These are phyloP conservation scores for Calypte anna DNA, from an alignment of 2,113 vertebrate species.

Conservation along the genomic window DNA sequence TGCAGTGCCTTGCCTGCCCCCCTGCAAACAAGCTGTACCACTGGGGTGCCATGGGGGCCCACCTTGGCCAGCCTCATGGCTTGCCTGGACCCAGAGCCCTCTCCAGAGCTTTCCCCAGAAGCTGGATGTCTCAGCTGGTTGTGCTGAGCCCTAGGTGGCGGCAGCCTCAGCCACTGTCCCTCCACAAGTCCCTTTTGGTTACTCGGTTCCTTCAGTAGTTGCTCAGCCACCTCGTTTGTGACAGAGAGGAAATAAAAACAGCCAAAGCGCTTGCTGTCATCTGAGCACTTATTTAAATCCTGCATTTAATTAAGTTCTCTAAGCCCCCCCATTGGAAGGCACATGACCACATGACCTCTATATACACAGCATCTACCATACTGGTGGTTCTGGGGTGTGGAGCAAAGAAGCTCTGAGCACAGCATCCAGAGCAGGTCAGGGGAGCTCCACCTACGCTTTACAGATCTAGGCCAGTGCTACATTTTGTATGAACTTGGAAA, in stretches of 20 bases:
- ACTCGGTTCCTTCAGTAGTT: neutral
- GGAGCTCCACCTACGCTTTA: neutral
- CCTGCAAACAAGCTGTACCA: too few relatives aligned
- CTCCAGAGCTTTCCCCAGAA: neutral
- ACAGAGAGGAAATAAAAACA: neutral
- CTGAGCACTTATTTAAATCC: neutral
- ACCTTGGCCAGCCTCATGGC: neutral
- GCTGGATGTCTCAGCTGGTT: neutral
- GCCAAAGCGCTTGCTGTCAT: neutral
- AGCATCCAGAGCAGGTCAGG: neutral
- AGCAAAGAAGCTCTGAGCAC: neutral
- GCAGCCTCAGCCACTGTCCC: neutral
- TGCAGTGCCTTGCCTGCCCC: accelerated
- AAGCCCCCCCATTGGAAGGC: neutral
- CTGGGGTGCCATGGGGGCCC: accelerated
- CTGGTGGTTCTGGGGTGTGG: neutral
- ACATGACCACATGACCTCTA: neutral
- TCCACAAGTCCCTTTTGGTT: neutral
- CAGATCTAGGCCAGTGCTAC: neutral
- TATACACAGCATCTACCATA: neutral
- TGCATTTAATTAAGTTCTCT: neutral
- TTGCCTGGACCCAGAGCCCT: neutral
- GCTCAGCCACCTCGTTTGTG: neutral
- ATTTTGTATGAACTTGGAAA: neutral
- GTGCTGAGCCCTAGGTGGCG: accelerated